These are phyloP conservation scores for Spongilla lacustris DNA, from an alignment of 37 sponge, comb jelly and placozoan genomes.

Conservation along the genomic window DNA sequence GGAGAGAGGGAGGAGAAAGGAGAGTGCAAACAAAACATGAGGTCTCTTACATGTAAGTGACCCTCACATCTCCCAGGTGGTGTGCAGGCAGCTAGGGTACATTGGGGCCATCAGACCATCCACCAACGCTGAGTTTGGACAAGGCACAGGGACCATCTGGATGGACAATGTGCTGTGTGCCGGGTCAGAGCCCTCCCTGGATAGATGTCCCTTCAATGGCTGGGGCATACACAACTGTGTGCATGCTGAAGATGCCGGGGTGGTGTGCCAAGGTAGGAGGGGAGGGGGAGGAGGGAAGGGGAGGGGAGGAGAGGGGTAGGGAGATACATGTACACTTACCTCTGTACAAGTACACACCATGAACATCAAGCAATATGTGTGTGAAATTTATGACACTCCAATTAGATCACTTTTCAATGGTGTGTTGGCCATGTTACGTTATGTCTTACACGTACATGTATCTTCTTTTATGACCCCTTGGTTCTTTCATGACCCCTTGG, in stretches of 20 bases:
- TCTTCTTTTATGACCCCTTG: too few relatives aligned
- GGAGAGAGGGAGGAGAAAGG: constrained; percentile 14
- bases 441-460: too few relatives aligned
- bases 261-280: constrained; percentile 4
- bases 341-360: too few relatives aligned
- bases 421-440: too few relatives aligned
- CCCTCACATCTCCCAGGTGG: constrained; percentile 10
- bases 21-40: neutral
- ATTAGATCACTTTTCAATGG: too few relatives aligned
- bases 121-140: neutral
- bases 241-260: constrained; percentile 1
- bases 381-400: too few relatives aligned
- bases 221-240: constrained; percentile 6
- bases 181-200: constrained; percentile 4
- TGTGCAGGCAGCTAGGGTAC: constrained; percentile 11
- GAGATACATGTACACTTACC: too few relatives aligned
- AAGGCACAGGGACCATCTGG: constrained; percentile 14
- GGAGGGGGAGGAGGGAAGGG: neutral
- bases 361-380: too few relatives aligned
- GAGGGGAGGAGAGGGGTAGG: too few relatives aligned
- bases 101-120: neutral
- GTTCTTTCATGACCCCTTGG: too few relatives aligned
- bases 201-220: constrained; percentile 1
- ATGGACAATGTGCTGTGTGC: constrained; percentile 13
- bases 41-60: too few relatives aligned